Evolutionary conservation across 1,140 invertebrate species (phyloP).

Genomic region (Berghia stephanieae): DNA sequence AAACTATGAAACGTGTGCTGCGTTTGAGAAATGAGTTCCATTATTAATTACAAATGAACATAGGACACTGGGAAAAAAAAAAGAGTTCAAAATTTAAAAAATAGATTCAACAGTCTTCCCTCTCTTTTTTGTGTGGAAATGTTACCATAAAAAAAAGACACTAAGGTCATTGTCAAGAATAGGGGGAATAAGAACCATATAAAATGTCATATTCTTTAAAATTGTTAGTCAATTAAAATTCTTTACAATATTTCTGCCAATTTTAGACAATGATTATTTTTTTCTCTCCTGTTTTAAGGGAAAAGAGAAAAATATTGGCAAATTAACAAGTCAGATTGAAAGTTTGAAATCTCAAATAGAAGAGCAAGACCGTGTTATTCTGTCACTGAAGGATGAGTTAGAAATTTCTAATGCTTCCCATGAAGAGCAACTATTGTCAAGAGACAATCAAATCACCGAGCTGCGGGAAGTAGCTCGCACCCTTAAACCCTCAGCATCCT

Average conservation of each 20-base stretch:
- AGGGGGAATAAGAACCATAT: neutral
- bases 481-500: neutral
- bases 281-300: slow-evolving; percentile 18
- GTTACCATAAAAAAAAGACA: neutral
- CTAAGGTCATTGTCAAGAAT: neutral
- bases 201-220: neutral
- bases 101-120: slow-evolving; percentile 19
- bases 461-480: slow-evolving; percentile 14
- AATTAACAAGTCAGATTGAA: slow-evolving; percentile 21
- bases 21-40: too few relatives aligned
- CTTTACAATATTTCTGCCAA: neutral
- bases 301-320: slow-evolving; percentile 27
- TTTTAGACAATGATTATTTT: slow-evolving; percentile 1
- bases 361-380: neutral
- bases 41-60: too few relatives aligned
- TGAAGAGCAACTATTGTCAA: neutral
- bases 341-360: neutral
- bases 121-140: slow-evolving; percentile 12
- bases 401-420: neutral
- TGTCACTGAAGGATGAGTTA: slow-evolving; percentile 12
- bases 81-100: neutral
- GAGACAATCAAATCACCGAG: neutral
- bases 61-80: neutral
- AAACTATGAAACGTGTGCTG: too few relatives aligned
- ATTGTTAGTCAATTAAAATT: neutral